Percentiles rank a stretch among this genome's conserved stretches.
Evolutionary conservation across 2,888 invertebrate genomes (phyloP).

Genomic region (Isoperla grammatica): DNA sequence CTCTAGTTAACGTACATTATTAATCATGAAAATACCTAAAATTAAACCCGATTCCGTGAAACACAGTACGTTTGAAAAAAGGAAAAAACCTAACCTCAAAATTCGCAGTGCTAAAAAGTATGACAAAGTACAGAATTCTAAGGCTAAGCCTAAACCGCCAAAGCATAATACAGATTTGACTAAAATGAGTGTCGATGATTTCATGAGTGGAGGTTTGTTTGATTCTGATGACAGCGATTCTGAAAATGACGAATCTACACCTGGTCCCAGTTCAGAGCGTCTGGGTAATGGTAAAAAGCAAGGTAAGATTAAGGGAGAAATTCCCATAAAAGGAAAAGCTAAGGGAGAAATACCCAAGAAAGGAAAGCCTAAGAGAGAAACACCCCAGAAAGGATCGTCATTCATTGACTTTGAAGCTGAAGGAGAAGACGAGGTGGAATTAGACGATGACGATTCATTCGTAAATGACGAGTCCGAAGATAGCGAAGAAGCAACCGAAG

Average conservation of each 20-base stretch:
- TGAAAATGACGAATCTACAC: neutral
- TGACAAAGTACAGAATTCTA: no score
- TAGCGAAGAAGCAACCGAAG: neutral
- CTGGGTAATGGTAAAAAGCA: neutral
- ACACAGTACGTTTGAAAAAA: no score
- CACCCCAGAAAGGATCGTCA: neutral
- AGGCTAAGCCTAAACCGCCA: neutral
- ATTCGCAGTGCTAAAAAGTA: no score
- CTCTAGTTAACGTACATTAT: no score
- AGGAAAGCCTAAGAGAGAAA: no score
- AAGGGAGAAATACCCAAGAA: no score
- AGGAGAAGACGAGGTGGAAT: neutral
- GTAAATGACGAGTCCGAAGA: neutral
- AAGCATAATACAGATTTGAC: neutral
- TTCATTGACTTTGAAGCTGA: neutral
- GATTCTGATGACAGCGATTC: conserved; percentile 20
- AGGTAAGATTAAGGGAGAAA: neutral
- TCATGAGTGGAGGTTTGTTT: conserved; percentile 15
- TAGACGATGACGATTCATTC: neutral
- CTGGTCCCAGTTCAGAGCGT: neutral
- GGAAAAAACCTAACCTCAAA: no score
- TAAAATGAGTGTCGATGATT: conserved; percentile 22
- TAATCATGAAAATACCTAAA: no score
- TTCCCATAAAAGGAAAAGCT: neutral
- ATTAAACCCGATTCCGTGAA: no score